Percentiles rank a stretch among this genome's conserved stretches.
Evolutionary conservation across 2,888 invertebrate genomes (phyloP).

Genomic region (Oscheius sp.): DNA sequence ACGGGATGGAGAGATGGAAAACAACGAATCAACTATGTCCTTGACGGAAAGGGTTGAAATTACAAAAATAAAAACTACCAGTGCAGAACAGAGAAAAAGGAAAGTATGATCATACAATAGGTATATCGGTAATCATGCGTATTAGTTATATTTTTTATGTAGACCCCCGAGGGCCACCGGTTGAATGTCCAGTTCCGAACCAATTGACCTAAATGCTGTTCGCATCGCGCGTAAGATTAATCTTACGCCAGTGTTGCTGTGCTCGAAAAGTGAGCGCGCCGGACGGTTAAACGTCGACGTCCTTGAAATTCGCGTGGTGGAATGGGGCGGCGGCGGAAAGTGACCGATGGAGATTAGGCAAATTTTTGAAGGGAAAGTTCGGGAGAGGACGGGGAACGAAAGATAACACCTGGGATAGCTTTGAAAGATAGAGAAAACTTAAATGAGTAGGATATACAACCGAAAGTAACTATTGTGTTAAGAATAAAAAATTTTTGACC

Average conservation of each 20-base stretch:
- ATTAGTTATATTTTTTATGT: conserved; percentile 5
- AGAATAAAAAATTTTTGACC: too few relatives aligned
- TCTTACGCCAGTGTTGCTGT: conserved; percentile 17
- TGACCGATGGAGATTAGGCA: conserved; percentile 4
- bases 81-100: not conserved
- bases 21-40: not conserved
- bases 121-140: conserved; percentile 19
- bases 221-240: conserved; percentile 21
- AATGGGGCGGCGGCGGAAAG: conserved; percentile 4
- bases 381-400: not conserved
- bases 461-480: too few relatives aligned
- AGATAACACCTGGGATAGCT: not conserved
- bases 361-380: not conserved
- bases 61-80: not conserved
- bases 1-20: not conserved
- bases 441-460: not conserved
- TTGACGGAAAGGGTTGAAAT: not conserved
- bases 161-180: not conserved
- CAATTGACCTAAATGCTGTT: conserved; percentile 29
- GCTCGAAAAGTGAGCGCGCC: conserved; percentile 7
- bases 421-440: not conserved
- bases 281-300: not conserved
- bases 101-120: not conserved
- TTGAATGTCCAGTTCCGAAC: conserved; percentile 19
- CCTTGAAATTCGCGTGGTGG: conserved; percentile 9